Evolutionary conservation across 1,140 invertebrate species (phyloP).

Genomic region (Liolophura sinensis): DNA sequence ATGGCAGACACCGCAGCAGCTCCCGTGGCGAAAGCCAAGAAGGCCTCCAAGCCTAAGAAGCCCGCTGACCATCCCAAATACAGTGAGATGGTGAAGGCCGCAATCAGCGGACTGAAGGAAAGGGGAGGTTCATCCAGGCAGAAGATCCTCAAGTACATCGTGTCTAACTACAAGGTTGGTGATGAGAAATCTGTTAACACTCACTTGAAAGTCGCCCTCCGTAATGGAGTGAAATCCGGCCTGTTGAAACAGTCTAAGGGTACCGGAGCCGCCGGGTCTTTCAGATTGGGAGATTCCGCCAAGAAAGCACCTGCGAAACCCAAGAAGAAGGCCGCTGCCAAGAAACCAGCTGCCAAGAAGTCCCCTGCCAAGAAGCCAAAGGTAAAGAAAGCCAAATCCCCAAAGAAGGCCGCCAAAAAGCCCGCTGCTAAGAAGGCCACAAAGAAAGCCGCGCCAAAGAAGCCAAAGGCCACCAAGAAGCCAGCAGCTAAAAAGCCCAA

Average conservation of each 20-base stretch:
- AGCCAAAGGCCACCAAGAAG: slow-evolving; percentile 1
- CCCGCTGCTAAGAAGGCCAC: neutral
- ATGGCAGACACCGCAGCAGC: no score
- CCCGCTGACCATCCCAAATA: slow-evolving; percentile 12
- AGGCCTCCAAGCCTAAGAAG: slow-evolving; percentile 24
- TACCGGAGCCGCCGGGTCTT: slow-evolving; percentile 36
- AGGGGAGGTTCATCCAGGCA: slow-evolving; percentile 31
- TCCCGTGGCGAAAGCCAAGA: neutral
- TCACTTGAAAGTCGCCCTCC: slow-evolving; percentile 1
- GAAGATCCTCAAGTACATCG: slow-evolving; percentile 47
- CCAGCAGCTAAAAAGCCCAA: neutral
- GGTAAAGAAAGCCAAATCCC: neutral
- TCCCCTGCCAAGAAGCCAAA: slow-evolving; percentile 2
- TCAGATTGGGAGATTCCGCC: slow-evolving; percentile 6
- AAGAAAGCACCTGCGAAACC: neutral
- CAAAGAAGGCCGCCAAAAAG: neutral
- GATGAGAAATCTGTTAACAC: neutral
- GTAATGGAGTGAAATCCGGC: neutral
- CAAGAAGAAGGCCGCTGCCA: slow-evolving; percentile 1
- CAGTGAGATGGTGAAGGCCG: slow-evolving; percentile 11
- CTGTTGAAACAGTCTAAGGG: slow-evolving; percentile 21
- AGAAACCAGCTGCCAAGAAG: slow-evolving; percentile 4
- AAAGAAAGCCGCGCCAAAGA: neutral
- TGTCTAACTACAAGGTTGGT: slow-evolving; percentile 36
- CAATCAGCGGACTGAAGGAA: slow-evolving; percentile 17